These are phyloP conservation scores for Nettapus auritus DNA, from an alignment of 2,113 vertebrate species.

Conservation along the genomic window DNA sequence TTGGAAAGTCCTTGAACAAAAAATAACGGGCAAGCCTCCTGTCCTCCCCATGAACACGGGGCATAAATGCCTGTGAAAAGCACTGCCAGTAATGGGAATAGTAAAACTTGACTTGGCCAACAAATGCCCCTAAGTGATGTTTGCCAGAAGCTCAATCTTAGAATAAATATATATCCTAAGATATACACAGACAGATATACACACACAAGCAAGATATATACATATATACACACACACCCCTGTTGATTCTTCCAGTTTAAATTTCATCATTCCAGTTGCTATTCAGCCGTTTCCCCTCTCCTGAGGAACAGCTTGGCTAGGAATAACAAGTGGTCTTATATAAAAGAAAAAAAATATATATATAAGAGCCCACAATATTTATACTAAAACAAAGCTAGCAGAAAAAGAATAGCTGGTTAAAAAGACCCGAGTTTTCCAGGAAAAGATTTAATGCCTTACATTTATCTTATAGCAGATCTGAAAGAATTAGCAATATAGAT, in stretches of 20 bases:
- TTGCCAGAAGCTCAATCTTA: background rate
- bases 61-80: background rate
- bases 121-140: background rate
- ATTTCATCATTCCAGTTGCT: background rate
- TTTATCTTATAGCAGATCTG: background rate
- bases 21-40: background rate
- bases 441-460: background rate
- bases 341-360: background rate
- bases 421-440: background rate
- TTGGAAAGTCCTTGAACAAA: background rate
- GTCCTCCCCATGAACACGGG: background rate
- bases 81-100: background rate
- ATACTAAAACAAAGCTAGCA: background rate
- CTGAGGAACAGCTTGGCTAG: background rate
- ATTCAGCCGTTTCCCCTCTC: background rate
- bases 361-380: rapidly evolving
- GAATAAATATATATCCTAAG: background rate
- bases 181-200: too few species aligned
- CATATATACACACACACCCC: too few species aligned
- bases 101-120: background rate
- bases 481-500: background rate
- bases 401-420: background rate
- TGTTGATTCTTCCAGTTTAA: background rate
- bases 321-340: background rate
- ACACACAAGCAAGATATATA: too few species aligned